Base-by-base conservation (phyloP, 1,140 invertebrate genomes). In the Drosophila azteca region DNA sequence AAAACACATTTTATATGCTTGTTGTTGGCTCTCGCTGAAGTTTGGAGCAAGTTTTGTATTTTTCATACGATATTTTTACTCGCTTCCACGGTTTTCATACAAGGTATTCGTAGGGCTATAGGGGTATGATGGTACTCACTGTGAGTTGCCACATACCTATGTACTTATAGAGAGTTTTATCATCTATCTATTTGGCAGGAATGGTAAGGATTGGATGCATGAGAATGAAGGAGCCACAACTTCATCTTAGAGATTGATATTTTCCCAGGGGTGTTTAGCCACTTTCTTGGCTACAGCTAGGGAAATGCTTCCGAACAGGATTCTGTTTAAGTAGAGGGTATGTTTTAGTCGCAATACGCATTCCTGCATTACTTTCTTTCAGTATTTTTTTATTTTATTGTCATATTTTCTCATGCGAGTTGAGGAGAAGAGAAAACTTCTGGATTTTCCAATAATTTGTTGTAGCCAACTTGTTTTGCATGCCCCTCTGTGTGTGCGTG, bases 381-480 rank as follows among this genome's bases (percentile, higher is more conserved):
- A 29, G 8, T 8, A 31, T 31, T 9, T 31, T 49, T 46, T 65
- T n/a, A n/a, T 59, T 54, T n/a, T 77, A 73, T 66, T 76, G 52
- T 67, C 78, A 75, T 79, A 83, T 82, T 82, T 80, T 78, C 35
- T 78, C 65, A 65, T 68, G 48, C 54, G 79, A 57, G 60, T 43
- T 66, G 55, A 51, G 57, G 60, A 39, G 52, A 51, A 50, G 20
- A 48, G 66, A 78, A 87, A 87, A 88, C 82, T 87, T 87, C 82
- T 79, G 61, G 70, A 51, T 80, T 88, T 88, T 76, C 82, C 82
- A 87, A 87, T 87, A 87, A 87, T 87, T 87, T 87, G 82, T 88
- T 87, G 82, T 87, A 88, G 83, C 82, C 70, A 87, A 88, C 83
- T 87, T 87, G 66, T 82, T 87, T 87, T 87, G 83, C 78, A 79